phyloP scores from a whole-genome alignment of 1,140 invertebrate genomes.

The Anastatus disparis region DNA sequence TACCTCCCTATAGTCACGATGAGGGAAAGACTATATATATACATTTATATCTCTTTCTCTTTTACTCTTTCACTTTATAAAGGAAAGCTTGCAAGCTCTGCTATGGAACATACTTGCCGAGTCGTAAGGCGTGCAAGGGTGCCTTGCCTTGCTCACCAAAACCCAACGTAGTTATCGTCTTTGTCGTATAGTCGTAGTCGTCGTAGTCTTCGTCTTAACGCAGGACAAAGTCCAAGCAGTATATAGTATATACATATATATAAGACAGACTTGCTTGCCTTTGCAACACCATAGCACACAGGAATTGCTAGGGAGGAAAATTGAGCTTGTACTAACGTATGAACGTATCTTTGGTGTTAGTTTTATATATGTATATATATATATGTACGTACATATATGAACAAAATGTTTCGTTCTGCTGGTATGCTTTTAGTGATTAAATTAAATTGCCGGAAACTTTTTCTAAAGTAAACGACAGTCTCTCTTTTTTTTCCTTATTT shows the following conservation, averaged over 20 bases:
- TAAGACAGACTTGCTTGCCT: too few relatives aligned
- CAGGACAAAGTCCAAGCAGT: conserved; percentile 30
- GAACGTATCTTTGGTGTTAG: background rate
- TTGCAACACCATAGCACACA: too few relatives aligned
- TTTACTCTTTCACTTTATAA: too few relatives aligned
- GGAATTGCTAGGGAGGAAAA: conserved; percentile 25
- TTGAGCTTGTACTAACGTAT: background rate
- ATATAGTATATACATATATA: background rate
- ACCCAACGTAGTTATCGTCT: background rate
- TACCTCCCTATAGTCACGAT: conserved; percentile 16
- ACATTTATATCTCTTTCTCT: too few relatives aligned
- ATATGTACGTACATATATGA: background rate
- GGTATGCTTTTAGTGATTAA: too few relatives aligned
- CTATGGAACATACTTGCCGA: background rate
- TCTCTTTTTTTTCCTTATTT: too few relatives aligned
- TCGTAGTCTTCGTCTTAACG: conserved; percentile 13
- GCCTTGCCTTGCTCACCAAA: too few relatives aligned
- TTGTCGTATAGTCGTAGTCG: background rate
- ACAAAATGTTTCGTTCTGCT: too few relatives aligned
- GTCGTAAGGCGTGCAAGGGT: background rate
- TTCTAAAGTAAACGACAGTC: too few relatives aligned
- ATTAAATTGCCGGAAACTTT: too few relatives aligned
- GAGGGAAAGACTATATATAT: too few relatives aligned
- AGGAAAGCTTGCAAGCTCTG: conserved; percentile 4
- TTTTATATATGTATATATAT: too few relatives aligned